phyloP scores from a whole-genome alignment of 2,888 invertebrate species.

The Xylophagus ater region DNA sequence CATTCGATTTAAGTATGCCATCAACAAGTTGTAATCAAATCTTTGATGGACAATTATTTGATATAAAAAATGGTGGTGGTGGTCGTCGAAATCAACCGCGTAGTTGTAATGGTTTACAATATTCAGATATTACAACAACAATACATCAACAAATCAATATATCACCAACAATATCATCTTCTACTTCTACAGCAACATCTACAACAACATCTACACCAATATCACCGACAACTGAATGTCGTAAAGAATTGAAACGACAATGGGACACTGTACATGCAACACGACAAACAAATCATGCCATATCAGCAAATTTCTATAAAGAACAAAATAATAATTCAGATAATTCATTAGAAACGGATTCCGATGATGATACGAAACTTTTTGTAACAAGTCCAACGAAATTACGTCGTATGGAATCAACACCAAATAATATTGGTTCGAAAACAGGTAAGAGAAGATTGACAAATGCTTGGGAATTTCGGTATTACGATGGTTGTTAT shows the following conservation, averaged over 20 bases:
- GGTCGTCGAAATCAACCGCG: background rate
- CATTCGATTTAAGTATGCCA: slow-evolving; percentile 36
- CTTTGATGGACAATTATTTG: slow-evolving; percentile 7
- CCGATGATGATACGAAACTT: background rate
- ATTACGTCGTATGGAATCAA: slow-evolving; percentile 18
- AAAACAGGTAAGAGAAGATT: background rate
- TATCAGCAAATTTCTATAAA: slow-evolving; percentile 13
- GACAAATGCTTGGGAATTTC: background rate
- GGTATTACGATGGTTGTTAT: background rate
- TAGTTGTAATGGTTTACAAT: background rate
- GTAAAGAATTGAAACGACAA: slow-evolving; percentile 16
- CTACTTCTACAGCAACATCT: slow-evolving; percentile 1
- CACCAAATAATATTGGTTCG: slow-evolving; percentile 14
- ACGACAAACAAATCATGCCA: slow-evolving; percentile 2
- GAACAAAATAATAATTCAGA: slow-evolving; percentile 7
- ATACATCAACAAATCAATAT: background rate
- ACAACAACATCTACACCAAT: slow-evolving; percentile 8
- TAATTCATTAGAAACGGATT: slow-evolving; percentile 13
- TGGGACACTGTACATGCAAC: slow-evolving; percentile 11
- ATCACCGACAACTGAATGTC: slow-evolving; percentile 9
- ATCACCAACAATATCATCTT: background rate
- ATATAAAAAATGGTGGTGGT: background rate
- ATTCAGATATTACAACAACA: background rate
- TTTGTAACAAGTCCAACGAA: slow-evolving; percentile 16
- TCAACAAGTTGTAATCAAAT: slow-evolving; percentile 25